Percentiles rank a stretch among this genome's conserved stretches.
These are phyloP conservation scores for Sander vitreus DNA, from an alignment of 2,113 vertebrate genomes.

Conservation along the genomic window DNA sequence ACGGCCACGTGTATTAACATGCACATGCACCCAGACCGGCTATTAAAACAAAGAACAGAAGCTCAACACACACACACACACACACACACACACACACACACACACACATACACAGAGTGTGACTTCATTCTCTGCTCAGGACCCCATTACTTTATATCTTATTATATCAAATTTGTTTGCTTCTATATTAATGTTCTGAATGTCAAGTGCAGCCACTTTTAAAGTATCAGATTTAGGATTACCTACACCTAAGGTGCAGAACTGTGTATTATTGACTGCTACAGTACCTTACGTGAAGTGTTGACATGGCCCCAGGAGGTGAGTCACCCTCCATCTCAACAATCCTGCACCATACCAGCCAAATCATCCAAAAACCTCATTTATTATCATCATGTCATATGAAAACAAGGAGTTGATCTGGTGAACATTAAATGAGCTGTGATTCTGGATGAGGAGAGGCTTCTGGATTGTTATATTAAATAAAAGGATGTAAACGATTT, in stretches of 20 bases:
- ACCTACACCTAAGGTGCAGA: background rate
- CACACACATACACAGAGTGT: too few relatives aligned
- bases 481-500: background rate
- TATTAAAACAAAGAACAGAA: too few relatives aligned
- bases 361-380: slow-evolving; percentile 20
- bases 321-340: slow-evolving; percentile 33
- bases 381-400: background rate
- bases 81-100: too few relatives aligned
- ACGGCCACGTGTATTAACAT: too few relatives aligned
- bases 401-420: slow-evolving; percentile 2
- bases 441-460: background rate
- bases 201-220: too few relatives aligned
- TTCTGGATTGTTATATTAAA: background rate
- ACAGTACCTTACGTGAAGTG: slow-evolving; percentile 5
- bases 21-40: too few relatives aligned
- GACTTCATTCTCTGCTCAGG: too few relatives aligned
- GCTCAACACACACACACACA: too few relatives aligned
- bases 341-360: slow-evolving; percentile 29
- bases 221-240: background rate
- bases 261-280: slow-evolving; percentile 9
- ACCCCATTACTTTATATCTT: too few relatives aligned
- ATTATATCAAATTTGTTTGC: too few relatives aligned
- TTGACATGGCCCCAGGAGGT: slow-evolving; percentile 37
- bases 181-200: too few relatives aligned
- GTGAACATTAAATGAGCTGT: slow-evolving; percentile 2